phyloP scores from a whole-genome alignment of 2,797 vertebrate species.

The Microchirus variegatus region DNA sequence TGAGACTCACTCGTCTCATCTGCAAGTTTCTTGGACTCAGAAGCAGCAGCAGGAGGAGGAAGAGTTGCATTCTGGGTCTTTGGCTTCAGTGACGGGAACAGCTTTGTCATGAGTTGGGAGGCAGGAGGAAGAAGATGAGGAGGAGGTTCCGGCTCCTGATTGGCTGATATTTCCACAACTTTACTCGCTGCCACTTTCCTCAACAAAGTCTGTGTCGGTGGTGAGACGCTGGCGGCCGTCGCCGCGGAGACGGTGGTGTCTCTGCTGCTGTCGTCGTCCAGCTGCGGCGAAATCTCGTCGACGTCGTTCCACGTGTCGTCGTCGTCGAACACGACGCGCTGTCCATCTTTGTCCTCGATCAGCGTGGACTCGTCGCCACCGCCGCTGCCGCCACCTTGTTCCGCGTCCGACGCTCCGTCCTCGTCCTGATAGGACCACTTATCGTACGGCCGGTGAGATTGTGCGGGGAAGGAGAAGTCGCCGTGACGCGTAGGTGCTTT shows the following conservation, averaged over 20 bases:
- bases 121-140: slow-evolving; percentile 77
- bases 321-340: slow-evolving; percentile 88
- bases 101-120: slow-evolving; percentile 87
- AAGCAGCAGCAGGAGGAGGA: slow-evolving; percentile 48
- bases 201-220: slow-evolving; percentile 74
- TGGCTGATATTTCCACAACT: slow-evolving; percentile 46
- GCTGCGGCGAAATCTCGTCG: slow-evolving; percentile 72
- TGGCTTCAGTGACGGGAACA: slow-evolving; percentile 90
- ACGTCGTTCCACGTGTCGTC: slow-evolving; percentile 92
- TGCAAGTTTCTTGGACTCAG: slow-evolving; percentile 42
- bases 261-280: not conserved
- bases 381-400: slow-evolving; percentile 12
- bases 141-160: slow-evolving; percentile 57
- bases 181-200: slow-evolving; percentile 86
- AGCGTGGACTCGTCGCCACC: slow-evolving; percentile 66
- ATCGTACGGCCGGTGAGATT: slow-evolving; percentile 69
- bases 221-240: slow-evolving; percentile 11
- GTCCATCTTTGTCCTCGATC: slow-evolving; percentile 60
- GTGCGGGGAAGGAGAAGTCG: slow-evolving; percentile 54
- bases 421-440: slow-evolving; percentile 77
- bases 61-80: slow-evolving; percentile 76
- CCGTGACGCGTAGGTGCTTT: slow-evolving; percentile 33
- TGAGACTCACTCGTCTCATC: slow-evolving; percentile 69
- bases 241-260: slow-evolving; percentile 15
- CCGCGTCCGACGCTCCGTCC: slow-evolving; percentile 46